Evolutionary conservation across 2,797 vertebrate genomes (phyloP).

Genomic region (Cryptoprocta ferox): DNA sequence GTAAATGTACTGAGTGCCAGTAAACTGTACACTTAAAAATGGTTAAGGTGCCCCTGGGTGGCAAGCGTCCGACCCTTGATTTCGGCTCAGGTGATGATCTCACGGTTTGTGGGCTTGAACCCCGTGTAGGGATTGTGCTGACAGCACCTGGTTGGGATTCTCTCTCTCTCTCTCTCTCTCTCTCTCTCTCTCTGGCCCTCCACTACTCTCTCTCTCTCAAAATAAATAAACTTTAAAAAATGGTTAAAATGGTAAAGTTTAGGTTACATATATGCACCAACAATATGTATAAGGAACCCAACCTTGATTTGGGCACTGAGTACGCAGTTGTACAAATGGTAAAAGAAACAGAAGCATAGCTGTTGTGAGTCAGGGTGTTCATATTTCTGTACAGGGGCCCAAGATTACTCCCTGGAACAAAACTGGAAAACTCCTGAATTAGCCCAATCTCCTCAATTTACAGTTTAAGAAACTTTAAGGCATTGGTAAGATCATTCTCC

Average conservation of each 20-base stretch:
- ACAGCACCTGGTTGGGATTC: no score
- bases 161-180: no score
- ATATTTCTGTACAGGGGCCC: accelerated
- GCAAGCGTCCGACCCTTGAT: no score
- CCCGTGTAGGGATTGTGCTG: no score
- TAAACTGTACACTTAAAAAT: neutral
- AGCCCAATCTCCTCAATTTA: neutral
- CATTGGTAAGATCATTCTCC: neutral
- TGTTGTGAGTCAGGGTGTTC: accelerated
- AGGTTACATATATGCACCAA: neutral
- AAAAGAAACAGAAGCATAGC: neutral
- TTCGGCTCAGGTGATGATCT: no score
- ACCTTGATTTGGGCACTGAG: neutral
- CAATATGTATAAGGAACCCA: neutral
- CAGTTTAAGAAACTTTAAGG: neutral
- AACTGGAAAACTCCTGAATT: neutral
- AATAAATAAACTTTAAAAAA: neutral
- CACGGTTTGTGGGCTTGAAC: no score
- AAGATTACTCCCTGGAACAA: neutral
- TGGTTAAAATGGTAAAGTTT: neutral
- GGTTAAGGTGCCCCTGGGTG: neutral
- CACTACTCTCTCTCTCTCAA: no score
- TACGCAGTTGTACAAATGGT: neutral
- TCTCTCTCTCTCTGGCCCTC: no score
- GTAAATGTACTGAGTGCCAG: no score